Percentiles rank a stretch among this genome's conserved stretches.
Evolutionary conservation across 2,113 vertebrate genomes (phyloP).

Genomic region (Gymnarchus niloticus): DNA sequence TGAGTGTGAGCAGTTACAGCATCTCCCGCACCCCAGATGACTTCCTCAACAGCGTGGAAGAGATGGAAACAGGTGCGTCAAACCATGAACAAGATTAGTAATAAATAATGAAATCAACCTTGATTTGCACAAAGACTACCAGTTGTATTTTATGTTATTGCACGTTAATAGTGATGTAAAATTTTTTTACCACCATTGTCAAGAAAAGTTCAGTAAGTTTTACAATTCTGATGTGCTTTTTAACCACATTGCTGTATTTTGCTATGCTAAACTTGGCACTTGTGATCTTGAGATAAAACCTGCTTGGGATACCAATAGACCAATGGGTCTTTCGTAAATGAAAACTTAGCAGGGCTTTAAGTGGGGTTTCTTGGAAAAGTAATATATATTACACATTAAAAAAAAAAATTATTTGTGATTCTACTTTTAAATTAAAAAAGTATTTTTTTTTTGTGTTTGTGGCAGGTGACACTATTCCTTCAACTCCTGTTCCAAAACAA

Average conservation of each 20-base stretch:
- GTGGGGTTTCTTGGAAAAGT: background rate
- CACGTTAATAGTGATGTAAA: background rate
- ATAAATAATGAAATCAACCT: background rate
- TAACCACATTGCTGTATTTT: background rate
- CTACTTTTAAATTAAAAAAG: background rate
- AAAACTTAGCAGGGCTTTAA: background rate
- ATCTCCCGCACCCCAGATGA: slow-evolving; percentile 86
- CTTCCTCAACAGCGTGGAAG: slow-evolving; percentile 87
- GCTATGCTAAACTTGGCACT: background rate
- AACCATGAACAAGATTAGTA: background rate
- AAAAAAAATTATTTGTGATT: no score
- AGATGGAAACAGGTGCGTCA: slow-evolving; percentile 75
- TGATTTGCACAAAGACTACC: background rate
- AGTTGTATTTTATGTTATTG: background rate
- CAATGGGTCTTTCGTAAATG: background rate
- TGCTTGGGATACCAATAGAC: background rate
- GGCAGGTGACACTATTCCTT: slow-evolving; percentile 76
- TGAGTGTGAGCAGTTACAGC: slow-evolving; percentile 89
- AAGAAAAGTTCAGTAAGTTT: background rate
- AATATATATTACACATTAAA: no score
- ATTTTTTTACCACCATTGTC: no score
- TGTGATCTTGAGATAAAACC: background rate
- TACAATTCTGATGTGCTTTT: background rate
- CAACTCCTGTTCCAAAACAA: slow-evolving; percentile 72
- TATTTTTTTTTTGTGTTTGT: slow-evolving; percentile 31